Conservation (phyloP, 2,888 invertebrate genomes). For the Ophion obscuratus region DNA sequence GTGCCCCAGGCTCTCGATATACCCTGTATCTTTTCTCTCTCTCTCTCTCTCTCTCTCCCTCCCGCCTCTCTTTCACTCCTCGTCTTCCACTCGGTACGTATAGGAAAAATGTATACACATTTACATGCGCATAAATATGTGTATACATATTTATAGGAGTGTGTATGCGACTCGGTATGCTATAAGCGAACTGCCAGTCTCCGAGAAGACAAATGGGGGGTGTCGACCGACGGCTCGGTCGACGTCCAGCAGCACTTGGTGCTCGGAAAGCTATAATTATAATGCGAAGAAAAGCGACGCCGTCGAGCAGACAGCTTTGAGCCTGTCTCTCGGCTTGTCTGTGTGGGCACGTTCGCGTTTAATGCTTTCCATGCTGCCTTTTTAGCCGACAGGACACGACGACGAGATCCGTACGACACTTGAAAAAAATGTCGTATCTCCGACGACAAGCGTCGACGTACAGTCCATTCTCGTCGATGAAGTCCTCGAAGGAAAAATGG, state of each 20-base stretch:
- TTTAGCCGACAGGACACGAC: slow-evolving; percentile 4
- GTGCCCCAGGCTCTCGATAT: slow-evolving; percentile 70
- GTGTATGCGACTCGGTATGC: slow-evolving; percentile 69
- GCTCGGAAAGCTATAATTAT: slow-evolving; percentile 85
- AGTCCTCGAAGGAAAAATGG: slow-evolving; percentile 9
- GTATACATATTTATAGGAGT: slow-evolving; percentile 38
- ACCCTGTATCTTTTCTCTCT: slow-evolving; percentile 13
- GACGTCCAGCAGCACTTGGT: slow-evolving; percentile 74
- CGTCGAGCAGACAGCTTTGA: slow-evolving; percentile 57
- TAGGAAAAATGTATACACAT: slow-evolving; percentile 44
- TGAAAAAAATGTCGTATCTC: slow-evolving; percentile 12
- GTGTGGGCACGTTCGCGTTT: slow-evolving; percentile 11
- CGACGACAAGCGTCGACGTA: not conserved
- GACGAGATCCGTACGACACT: not conserved
- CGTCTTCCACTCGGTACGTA: slow-evolving; percentile 1
- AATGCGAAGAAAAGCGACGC: slow-evolving; percentile 81
- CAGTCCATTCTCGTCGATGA: not conserved
- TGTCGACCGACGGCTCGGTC: slow-evolving; percentile 84
- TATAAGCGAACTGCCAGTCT: slow-evolving; percentile 72
- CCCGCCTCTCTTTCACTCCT: slow-evolving; percentile 15
- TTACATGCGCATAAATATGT: slow-evolving; percentile 28
- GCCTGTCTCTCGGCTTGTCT: slow-evolving; percentile 26
- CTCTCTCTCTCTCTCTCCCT: slow-evolving; percentile 16
- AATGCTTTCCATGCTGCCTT: slow-evolving; percentile 38
- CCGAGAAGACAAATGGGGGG: slow-evolving; percentile 84